Conservation (phyloP, 2,113 vertebrate genomes). For the Chinchilla lanigera region DNA sequence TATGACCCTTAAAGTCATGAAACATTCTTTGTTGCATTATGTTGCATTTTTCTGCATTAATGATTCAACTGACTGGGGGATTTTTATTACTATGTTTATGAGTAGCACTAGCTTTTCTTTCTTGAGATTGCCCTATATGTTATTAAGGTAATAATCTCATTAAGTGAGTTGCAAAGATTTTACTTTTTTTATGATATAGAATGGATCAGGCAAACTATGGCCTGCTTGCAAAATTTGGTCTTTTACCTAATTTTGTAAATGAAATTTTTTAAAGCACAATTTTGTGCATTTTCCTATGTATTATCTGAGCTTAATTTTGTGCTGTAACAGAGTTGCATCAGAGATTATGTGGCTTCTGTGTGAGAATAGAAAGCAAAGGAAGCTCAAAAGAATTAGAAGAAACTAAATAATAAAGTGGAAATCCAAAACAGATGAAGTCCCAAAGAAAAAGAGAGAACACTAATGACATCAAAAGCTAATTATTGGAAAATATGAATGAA, state of each 20-base stretch:
- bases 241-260: neutral
- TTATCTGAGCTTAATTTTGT: neutral
- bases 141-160: neutral
- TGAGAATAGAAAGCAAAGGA: neutral
- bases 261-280: neutral
- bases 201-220: neutral
- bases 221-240: neutral
- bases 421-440: neutral
- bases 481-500: neutral
- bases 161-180: neutral
- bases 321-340: neutral
- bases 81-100: neutral
- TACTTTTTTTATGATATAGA: neutral
- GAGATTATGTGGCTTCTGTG: neutral
- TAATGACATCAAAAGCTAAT: neutral
- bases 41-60: neutral
- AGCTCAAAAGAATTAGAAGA: neutral
- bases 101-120: neutral
- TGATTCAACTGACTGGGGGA: neutral
- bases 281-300: neutral
- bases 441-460: neutral
- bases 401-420: neutral
- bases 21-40: neutral
- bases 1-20: neutral
- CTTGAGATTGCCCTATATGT: neutral